Evolutionary conservation across 2,888 invertebrate genomes (phyloP).

Genomic region (Lasioglossum morio): DNA sequence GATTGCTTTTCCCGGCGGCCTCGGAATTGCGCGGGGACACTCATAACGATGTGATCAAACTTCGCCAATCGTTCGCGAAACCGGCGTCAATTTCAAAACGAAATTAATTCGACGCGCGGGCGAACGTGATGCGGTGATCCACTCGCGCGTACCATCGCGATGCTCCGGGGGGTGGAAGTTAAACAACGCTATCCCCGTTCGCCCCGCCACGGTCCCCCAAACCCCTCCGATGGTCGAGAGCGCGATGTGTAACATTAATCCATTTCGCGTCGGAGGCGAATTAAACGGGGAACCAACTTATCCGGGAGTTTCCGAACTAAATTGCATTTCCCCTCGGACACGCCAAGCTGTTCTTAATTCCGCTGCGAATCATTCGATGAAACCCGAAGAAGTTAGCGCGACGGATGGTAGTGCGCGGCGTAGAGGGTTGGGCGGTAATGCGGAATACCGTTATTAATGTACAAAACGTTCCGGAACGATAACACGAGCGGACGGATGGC

Average conservation of each 20-base stretch:
- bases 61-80: background rate
- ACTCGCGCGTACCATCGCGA: background rate
- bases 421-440: background rate
- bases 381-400: background rate
- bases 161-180: slow-evolving; percentile 15
- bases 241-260: slow-evolving; percentile 31
- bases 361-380: slow-evolving; percentile 16
- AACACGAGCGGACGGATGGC: background rate
- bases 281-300: slow-evolving; percentile 21
- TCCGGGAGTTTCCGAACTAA: slow-evolving; percentile 14
- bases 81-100: background rate
- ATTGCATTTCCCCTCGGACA: slow-evolving; percentile 18
- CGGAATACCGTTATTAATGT: background rate
- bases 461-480: background rate
- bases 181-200: slow-evolving; percentile 7
- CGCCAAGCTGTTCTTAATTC: slow-evolving; percentile 27
- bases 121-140: slow-evolving; percentile 14
- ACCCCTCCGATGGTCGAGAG: background rate
- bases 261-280: slow-evolving; percentile 16
- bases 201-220: background rate
- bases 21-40: background rate
- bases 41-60: slow-evolving; percentile 11
- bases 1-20: background rate
- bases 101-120: slow-evolving; percentile 12
- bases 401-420: background rate